Conservation (phyloP, 2,888 invertebrate genomes). For the Thera britannica region DNA sequence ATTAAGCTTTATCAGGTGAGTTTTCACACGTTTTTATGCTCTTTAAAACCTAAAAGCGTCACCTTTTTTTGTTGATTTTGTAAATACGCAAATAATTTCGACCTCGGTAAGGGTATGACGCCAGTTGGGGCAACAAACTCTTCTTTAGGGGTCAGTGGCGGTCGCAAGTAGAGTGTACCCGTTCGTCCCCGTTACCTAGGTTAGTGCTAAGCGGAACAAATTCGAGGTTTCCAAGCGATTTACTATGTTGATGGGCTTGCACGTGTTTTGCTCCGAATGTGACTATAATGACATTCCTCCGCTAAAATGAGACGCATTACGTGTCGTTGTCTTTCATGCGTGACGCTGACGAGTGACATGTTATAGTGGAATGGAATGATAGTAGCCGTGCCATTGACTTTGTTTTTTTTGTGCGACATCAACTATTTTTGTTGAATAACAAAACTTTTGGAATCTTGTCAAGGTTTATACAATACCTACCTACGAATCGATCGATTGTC, state of each 20-base stretch:
- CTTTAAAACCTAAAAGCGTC: slow-evolving; percentile 2
- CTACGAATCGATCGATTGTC: background rate
- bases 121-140: slow-evolving; percentile 39
- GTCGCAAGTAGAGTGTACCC: slow-evolving; percentile 47
- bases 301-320: slow-evolving; percentile 32
- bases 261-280: slow-evolving; percentile 55
- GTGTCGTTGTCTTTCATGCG: slow-evolving; percentile 34
- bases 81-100: slow-evolving; percentile 30
- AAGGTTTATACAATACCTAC: slow-evolving; percentile 5
- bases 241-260: slow-evolving; percentile 45
- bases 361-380: slow-evolving; percentile 25
- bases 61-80: slow-evolving; percentile 12
- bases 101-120: slow-evolving; percentile 35
- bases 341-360: slow-evolving; percentile 31
- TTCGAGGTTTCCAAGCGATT: slow-evolving; percentile 52
- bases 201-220: slow-evolving; percentile 55
- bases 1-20: slow-evolving; percentile 97
- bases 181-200: slow-evolving; percentile 44
- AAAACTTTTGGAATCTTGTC: slow-evolving; percentile 12
- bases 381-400: slow-evolving; percentile 38
- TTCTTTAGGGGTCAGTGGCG: slow-evolving; percentile 46
- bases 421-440: slow-evolving; percentile 15
- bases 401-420: slow-evolving; percentile 12
- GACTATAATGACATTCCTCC: slow-evolving; percentile 51
- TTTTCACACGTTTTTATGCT: slow-evolving; percentile 19